Conservation (phyloP, 2,797 vertebrate species). For the Channa striata region DNA sequence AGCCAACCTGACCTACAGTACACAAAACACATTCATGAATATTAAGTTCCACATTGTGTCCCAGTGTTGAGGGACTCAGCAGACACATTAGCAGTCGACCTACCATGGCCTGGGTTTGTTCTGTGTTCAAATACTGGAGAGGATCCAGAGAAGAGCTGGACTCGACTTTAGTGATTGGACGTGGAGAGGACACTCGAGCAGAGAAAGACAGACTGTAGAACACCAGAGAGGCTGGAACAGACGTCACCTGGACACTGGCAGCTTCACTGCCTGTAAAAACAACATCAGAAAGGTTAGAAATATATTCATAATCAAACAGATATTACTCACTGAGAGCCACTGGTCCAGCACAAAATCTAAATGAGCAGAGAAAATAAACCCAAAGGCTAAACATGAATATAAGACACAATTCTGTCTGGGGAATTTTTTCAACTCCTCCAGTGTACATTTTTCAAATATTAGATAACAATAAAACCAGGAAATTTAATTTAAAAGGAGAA, state of each 20-base stretch:
- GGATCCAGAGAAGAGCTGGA: slow-evolving; percentile 84
- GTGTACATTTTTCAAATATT: no score
- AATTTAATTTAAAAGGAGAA: no score
- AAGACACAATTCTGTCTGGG: no score
- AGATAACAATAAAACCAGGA: no score
- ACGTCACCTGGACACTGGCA: slow-evolving; percentile 59
- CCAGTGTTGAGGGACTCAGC: neutral
- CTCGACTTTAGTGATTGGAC: slow-evolving; percentile 82
- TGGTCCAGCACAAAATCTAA: no score
- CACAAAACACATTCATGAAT: neutral
- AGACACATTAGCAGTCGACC: slow-evolving; percentile 53
- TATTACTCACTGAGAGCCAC: neutral
- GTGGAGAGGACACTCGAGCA: slow-evolving; percentile 79
- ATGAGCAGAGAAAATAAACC: no score
- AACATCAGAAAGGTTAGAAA: neutral
- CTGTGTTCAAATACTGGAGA: slow-evolving; percentile 76
- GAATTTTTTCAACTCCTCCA: no score
- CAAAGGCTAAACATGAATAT: no score
- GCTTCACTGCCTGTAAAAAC: slow-evolving; percentile 44
- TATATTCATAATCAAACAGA: no score
- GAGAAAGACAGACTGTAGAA: slow-evolving; percentile 85
- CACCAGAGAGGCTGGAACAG: slow-evolving; percentile 71
- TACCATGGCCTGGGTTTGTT: slow-evolving; percentile 84
- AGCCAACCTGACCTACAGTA: slow-evolving; percentile 82
- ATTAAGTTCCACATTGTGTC: neutral